phyloP scores from a whole-genome alignment of 2,797 vertebrate species.

The Enteromius paludinosus region DNA sequence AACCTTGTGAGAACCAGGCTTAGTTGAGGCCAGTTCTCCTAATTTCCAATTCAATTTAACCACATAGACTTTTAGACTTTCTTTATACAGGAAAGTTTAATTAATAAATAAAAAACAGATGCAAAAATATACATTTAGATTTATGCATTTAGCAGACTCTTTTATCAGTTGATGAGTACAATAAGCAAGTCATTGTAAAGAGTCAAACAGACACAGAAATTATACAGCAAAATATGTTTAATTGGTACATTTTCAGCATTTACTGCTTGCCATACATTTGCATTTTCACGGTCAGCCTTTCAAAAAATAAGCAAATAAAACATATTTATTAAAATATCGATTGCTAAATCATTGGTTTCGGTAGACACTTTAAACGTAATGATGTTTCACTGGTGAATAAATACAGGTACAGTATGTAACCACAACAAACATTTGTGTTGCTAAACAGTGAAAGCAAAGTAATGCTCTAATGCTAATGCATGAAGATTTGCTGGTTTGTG shows the following conservation, averaged over 20 bases:
- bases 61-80: neutral
- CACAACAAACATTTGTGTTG: neutral
- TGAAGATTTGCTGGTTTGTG: constrained; percentile 10
- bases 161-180: too few species aligned
- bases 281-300: neutral
- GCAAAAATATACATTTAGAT: neutral
- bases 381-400: neutral
- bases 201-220: too few species aligned
- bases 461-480: neutral
- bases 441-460: neutral
- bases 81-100: neutral
- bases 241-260: neutral
- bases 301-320: neutral
- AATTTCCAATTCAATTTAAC: too few species aligned
- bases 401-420: neutral
- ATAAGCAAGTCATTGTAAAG: too few species aligned
- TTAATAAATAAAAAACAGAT: neutral
- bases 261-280: neutral
- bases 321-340: neutral
- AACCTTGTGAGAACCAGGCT: too few species aligned
- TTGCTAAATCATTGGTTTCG: neutral
- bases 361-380: neutral
- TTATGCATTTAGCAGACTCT: too few species aligned
- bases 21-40: too few species aligned
- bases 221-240: neutral